Conservation (phyloP, 2,888 invertebrate genomes). For the Eupithecia inturbata region DNA sequence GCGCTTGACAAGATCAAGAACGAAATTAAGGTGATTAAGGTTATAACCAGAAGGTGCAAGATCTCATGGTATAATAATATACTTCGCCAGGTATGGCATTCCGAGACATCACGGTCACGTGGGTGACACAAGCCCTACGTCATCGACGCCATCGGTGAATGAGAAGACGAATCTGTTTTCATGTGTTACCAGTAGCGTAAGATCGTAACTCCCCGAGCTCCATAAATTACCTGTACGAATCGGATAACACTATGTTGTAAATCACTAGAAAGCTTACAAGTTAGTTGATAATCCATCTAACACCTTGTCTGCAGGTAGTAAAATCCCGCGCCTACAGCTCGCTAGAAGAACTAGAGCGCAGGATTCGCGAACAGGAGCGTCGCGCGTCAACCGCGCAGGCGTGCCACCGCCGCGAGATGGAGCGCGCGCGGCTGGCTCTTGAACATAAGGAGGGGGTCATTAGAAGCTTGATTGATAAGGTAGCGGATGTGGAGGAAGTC, state of each 20-base stretch:
- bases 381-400: slow-evolving; percentile 62
- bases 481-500: slow-evolving; percentile 15
- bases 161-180: no score
- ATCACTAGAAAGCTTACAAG: background rate
- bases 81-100: no score
- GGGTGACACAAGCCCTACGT: no score
- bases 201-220: no score
- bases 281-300: background rate
- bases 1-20: slow-evolving; percentile 71
- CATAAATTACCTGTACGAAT: no score
- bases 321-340: slow-evolving; percentile 79
- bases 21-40: slow-evolving; percentile 71
- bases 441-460: slow-evolving; percentile 77
- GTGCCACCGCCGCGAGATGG: slow-evolving; percentile 69
- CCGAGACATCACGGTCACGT: no score
- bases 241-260: no score
- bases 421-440: slow-evolving; percentile 65
- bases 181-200: no score
- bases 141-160: no score
- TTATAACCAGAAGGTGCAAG: no score
- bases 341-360: slow-evolving; percentile 76
- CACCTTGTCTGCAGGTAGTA: slow-evolving; percentile 62
- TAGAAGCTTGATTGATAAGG: slow-evolving; percentile 49
- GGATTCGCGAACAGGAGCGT: slow-evolving; percentile 75
- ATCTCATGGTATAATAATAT: no score